phyloP scores from a whole-genome alignment of 2,797 vertebrate species.

The Cetoscarus ocellatus region DNA sequence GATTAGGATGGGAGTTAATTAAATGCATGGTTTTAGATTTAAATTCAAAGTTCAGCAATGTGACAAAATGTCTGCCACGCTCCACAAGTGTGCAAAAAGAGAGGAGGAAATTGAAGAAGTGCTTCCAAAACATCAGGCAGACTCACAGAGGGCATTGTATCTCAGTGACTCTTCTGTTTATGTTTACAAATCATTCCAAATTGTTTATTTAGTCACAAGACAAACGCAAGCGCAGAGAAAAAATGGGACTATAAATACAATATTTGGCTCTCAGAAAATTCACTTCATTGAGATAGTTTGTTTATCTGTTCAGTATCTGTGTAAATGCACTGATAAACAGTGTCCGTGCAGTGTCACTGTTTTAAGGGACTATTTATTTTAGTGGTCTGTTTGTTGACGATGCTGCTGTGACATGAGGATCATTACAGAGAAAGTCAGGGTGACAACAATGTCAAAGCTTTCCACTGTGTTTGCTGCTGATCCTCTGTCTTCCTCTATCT shows the following conservation, averaged over 20 bases:
- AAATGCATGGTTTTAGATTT: no score
- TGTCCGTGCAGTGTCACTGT: not conserved
- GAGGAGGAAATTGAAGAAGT: constrained; percentile 4
- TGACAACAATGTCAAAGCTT: constrained; percentile 1
- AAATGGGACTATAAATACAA: constrained; percentile 8
- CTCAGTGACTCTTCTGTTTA: constrained; percentile 7
- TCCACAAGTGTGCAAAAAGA: not conserved
- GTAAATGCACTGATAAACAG: constrained; percentile 10
- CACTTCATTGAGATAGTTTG: constrained; percentile 1
- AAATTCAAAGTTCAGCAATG: no score
- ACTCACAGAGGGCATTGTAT: not conserved
- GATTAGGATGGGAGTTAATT: no score
- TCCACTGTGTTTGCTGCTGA: not conserved
- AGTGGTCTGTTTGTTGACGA: constrained; percentile 9
- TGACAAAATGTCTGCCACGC: not conserved
- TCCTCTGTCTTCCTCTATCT: no score
- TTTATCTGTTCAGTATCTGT: constrained; percentile 1
- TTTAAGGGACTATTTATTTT: constrained; percentile 1
- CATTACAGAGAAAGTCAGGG: not conserved
- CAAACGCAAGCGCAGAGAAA: constrained; percentile 1
- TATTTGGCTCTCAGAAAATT: constrained; percentile 12
- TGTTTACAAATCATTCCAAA: constrained; percentile 2
- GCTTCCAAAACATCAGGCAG: not conserved
- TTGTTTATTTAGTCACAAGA: not conserved
- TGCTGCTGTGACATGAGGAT: not conserved